These are phyloP conservation scores for Idaea aversata DNA, from an alignment of 2,888 invertebrate species.

Conservation along the genomic window DNA sequence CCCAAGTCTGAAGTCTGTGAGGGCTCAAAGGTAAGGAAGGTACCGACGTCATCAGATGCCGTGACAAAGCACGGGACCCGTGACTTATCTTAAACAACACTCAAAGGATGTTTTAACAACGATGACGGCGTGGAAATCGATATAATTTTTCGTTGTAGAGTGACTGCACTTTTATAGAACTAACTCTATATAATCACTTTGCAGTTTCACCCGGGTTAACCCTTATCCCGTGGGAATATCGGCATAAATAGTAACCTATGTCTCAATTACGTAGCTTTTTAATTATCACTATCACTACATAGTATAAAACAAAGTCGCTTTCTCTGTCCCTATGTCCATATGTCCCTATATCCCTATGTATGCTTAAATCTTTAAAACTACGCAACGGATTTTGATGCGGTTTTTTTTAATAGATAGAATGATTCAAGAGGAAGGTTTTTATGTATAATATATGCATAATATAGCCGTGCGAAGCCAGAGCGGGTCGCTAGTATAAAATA, in stretches of 20 bases:
- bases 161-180: background rate
- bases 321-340: no score
- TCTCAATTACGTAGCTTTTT: background rate
- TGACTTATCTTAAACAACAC: background rate
- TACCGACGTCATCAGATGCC: background rate
- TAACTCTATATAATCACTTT: background rate
- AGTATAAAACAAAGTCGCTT: no score
- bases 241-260: background rate
- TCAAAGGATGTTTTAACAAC: background rate
- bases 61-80: background rate
- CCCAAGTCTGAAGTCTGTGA: background rate
- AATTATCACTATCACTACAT: no score
- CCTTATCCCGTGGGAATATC: no score
- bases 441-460: no score
- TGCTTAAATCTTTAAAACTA: no score
- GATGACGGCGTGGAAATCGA: background rate
- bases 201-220: background rate
- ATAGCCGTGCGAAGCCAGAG: no score
- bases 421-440: no score
- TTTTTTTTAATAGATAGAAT: no score
- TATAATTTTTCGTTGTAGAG: background rate
- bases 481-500: no score
- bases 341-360: no score
- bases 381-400: no score
- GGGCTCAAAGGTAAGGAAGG: background rate